Conservation (phyloP, 53 echinoderm and acorn worm species). For the Crossaster papposus region DNA sequence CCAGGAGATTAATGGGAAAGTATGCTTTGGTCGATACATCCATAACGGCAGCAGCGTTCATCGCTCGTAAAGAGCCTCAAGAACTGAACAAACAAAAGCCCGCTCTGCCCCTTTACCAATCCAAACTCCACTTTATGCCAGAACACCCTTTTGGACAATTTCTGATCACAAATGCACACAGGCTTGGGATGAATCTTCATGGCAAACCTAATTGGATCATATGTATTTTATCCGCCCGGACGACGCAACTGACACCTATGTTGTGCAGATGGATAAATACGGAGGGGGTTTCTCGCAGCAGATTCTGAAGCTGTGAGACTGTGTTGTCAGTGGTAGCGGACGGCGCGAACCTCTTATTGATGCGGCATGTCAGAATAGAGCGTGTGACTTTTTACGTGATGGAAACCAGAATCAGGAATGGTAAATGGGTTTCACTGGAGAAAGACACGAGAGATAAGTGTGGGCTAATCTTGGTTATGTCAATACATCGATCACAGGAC, state of each 20-base stretch:
- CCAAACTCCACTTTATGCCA: constrained; percentile 40
- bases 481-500: not conserved
- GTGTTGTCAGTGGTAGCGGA: not conserved
- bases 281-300: not conserved
- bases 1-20: constrained; percentile 9
- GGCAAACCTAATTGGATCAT: constrained; percentile 53
- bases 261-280: constrained; percentile 56
- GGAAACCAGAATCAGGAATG: constrained; percentile 13
- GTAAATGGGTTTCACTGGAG: not conserved
- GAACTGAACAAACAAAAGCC: constrained; percentile 48
- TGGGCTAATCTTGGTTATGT: not conserved
- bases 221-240: constrained; percentile 44
- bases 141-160: constrained; percentile 55
- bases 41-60: not conserved
- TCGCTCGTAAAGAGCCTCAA: constrained; percentile 7
- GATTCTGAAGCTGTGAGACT: not conserved
- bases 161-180: constrained; percentile 28
- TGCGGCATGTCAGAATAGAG: constrained; percentile 28
- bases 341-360: constrained; percentile 2
- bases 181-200: constrained; percentile 27
- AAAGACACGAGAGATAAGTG: not conserved
- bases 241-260: constrained; percentile 29
- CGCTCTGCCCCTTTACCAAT: not conserved
- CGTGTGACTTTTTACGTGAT: constrained; percentile 31
- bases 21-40: constrained; percentile 54